Base-by-base conservation (phyloP, 2,888 invertebrate genomes). In the Netelia virgata region DNA sequence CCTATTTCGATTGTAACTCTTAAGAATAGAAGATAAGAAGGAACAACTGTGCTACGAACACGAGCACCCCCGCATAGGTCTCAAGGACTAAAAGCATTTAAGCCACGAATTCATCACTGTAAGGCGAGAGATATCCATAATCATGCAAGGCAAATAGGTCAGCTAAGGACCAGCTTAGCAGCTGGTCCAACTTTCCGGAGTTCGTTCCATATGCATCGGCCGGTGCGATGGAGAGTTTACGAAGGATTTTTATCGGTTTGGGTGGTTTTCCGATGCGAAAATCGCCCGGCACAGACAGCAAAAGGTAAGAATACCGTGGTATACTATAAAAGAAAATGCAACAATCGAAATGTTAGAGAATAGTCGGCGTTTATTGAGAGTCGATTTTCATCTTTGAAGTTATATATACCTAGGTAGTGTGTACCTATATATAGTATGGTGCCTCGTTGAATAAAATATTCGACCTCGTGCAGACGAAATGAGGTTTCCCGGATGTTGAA, bases 391-490 rank as follows among this genome's bases (percentile, higher is more conserved):
- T 59, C 59, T 10, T n/a, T 43, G 14, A 23, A 47, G 61, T 47
- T 76, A 28, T 72, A n/a, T 41, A 41, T 53, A 61, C 10, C 50
- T 41, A 23, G 63, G 28, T 61, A 68, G 28, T 11, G 53, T 61
- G 55, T 53, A 59, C 3, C 16, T 61, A 66, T 20, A 36, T 41
- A 20, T 18, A 64, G 14, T n/a, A 20, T 68, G 57, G 66, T 80
- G 83, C 68, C 47, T 68, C 72, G 84, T 80, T 84, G 84, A 84
- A 84, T 84, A 84, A 84, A 77, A 80, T 84, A 84, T 84, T 84
- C 55, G 43, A 76, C 23, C 18, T 73, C 61, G 36, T 23, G 76
- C 14, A 55, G 66, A 63, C 63, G 73, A 84, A 84, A 80, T 84
- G 84, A 80, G 84, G 77, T 84, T 84, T 59, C 28, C 18, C 61